These are phyloP conservation scores for Eupithecia inturbata DNA, from an alignment of 2,888 invertebrate genomes.

Conservation along the genomic window DNA sequence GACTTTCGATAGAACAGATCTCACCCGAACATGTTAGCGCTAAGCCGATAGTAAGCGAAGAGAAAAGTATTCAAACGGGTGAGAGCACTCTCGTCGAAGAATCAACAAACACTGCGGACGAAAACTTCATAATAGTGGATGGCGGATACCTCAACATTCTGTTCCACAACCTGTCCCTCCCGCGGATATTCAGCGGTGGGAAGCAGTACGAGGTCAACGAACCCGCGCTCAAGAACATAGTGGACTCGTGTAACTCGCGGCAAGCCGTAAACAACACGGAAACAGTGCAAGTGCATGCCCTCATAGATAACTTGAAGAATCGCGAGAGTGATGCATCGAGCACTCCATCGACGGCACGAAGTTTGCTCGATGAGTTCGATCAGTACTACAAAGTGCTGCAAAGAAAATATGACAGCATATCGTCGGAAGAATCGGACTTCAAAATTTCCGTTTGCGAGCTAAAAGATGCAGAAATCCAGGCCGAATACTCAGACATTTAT, in stretches of 20 bases:
- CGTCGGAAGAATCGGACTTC: conserved; percentile 42
- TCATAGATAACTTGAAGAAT: conserved; percentile 67
- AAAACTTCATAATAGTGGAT: conserved; percentile 72
- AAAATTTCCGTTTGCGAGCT: conserved; percentile 43
- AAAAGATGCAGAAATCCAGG: conserved; percentile 45
- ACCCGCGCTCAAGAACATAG: conserved; percentile 71
- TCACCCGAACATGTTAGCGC: conserved; percentile 37
- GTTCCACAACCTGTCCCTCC: conserved; percentile 69
- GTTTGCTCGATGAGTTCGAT: conserved; percentile 76
- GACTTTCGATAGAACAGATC: conserved; percentile 41
- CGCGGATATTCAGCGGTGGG: conserved; percentile 73
- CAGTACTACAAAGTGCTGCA: conserved; percentile 68
- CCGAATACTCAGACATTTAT: neutral
- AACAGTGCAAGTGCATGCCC: conserved; percentile 58
- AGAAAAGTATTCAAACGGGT: conserved; percentile 73
- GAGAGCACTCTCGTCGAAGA: conserved; percentile 56
- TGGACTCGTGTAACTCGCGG: conserved; percentile 62
- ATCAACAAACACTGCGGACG: conserved; percentile 59
- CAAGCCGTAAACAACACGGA: conserved; percentile 49
- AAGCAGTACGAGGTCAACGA: conserved; percentile 79
- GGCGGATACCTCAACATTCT: conserved; percentile 76
- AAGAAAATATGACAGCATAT: conserved; percentile 55
- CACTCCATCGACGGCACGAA: conserved; percentile 74
- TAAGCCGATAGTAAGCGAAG: conserved; percentile 53
- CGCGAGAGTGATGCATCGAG: conserved; percentile 62